phyloP scores from a whole-genome alignment of 2,888 invertebrate species.

The Serripes groenlandicus region DNA sequence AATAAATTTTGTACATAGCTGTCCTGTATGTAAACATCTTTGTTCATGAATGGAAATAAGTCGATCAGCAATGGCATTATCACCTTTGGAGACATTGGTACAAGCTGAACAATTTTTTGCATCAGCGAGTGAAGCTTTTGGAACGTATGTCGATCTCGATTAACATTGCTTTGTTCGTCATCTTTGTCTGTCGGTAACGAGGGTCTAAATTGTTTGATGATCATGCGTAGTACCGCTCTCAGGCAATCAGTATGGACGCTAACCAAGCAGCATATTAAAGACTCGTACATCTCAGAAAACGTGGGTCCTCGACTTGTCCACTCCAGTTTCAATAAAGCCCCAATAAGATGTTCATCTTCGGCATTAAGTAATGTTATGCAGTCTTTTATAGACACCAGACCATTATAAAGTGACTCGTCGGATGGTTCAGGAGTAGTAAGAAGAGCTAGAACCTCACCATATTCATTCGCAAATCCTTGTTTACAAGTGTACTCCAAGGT shows the following conservation, averaged over 20 bases:
- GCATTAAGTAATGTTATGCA: constrained; percentile 74
- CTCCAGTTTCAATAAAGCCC: constrained; percentile 78
- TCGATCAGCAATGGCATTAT: constrained; percentile 90
- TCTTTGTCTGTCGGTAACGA: neutral
- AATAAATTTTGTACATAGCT: constrained; percentile 93
- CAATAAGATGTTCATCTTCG: constrained; percentile 76
- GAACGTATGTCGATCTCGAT: constrained; percentile 59
- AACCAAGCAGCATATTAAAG: constrained; percentile 90
- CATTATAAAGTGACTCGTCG: constrained; percentile 61
- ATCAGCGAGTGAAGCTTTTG: constrained; percentile 68
- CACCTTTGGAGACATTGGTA: constrained; percentile 89
- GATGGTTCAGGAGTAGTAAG: constrained; percentile 61
- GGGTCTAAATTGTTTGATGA: constrained; percentile 89
- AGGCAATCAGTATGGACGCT: constrained; percentile 91
- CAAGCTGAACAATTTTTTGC: constrained; percentile 68
- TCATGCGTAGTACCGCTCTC: constrained; percentile 89
- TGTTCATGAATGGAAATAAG: constrained; percentile 93
- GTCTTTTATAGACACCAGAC: constrained; percentile 71
- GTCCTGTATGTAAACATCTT: constrained; percentile 90
- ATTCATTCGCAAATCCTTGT: constrained; percentile 69
- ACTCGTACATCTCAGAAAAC: constrained; percentile 89
- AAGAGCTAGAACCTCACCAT: constrained; percentile 67
- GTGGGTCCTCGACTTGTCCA: constrained; percentile 75
- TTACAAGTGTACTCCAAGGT: too few species aligned
- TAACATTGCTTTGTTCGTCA: constrained; percentile 35